Evolutionary conservation across 2,888 invertebrate genomes (phyloP).

Genomic region (Cecidostiba fungosa): DNA sequence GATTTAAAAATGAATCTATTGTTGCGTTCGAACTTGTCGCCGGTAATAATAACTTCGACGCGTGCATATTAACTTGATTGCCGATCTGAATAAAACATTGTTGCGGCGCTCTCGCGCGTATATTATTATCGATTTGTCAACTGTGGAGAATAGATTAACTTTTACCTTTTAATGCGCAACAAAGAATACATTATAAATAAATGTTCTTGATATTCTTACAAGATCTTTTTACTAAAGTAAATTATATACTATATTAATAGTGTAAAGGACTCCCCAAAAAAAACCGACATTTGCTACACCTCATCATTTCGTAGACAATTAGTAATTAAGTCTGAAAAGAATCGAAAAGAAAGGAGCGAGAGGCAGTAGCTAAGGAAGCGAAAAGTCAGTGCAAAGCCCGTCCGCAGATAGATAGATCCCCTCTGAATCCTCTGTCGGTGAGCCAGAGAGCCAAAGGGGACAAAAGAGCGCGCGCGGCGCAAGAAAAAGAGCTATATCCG

Average conservation of each 20-base stretch:
- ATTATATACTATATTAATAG: no score
- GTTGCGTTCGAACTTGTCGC: neutral
- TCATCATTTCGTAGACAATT: conserved; percentile 47
- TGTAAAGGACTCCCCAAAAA: neutral
- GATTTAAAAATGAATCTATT: neutral
- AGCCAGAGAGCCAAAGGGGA: conserved; percentile 20
- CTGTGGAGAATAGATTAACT: neutral
- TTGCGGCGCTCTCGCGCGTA: neutral
- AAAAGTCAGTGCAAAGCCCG: conserved; percentile 11
- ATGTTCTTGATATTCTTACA: neutral
- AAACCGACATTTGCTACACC: neutral
- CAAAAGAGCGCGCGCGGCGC: neutral
- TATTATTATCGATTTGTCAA: conserved; percentile 15
- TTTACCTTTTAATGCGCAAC: no score
- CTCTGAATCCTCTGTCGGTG: neutral
- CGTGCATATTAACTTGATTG: neutral
- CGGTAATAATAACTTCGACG: neutral
- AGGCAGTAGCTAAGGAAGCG: neutral
- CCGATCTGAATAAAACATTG: neutral
- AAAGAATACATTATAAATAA: no score
- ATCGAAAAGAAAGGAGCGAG: conserved; percentile 26
- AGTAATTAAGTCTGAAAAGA: conserved; percentile 48
- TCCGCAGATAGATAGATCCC: conserved; percentile 28
- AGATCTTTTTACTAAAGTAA: neutral
- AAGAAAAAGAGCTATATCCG: conserved; percentile 41